Evolutionary conservation across 2,113 vertebrate species (phyloP).

Genomic region (Sylvilagus bachmani): DNA sequence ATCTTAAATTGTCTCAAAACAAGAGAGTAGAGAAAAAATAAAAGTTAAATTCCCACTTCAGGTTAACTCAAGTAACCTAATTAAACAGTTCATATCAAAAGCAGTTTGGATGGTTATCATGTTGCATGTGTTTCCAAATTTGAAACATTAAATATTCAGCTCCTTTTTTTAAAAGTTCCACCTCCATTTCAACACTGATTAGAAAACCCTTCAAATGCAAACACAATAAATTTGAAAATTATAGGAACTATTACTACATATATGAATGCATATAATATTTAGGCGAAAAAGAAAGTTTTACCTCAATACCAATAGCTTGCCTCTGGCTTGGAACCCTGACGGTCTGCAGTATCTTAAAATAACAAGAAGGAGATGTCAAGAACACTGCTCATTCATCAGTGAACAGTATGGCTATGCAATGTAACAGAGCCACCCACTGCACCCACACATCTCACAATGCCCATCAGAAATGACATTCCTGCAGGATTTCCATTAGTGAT

Average conservation of each 20-base stretch:
- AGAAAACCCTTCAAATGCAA: constrained; percentile 57
- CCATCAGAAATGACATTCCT: background rate
- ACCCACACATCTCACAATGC: background rate
- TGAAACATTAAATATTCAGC: constrained; percentile 8
- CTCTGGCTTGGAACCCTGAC: constrained; percentile 94
- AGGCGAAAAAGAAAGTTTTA: constrained; percentile 82
- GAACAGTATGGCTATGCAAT: background rate
- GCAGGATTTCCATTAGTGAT: background rate
- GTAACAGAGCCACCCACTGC: background rate
- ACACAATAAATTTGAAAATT: constrained; percentile 56
- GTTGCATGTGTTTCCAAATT: constrained; percentile 1
- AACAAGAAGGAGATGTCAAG: constrained; percentile 60
- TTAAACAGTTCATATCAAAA: constrained; percentile 17
- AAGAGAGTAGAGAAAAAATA: background rate
- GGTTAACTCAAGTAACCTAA: constrained; percentile 27
- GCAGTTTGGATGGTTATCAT: background rate
- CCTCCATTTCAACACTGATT: constrained; percentile 41
- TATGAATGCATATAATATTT: background rate
- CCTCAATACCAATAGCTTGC: constrained; percentile 97
- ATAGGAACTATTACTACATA: background rate
- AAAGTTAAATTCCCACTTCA: background rate
- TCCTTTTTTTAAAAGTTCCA: constrained; percentile 50
- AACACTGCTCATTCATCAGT: background rate
- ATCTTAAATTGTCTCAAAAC: constrained; percentile 49
- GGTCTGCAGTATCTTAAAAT: constrained; percentile 95